Evolutionary conservation across 37 sponge, comb jelly and placozoan species (phyloP).

Genomic region (Halichondria panicea): DNA sequence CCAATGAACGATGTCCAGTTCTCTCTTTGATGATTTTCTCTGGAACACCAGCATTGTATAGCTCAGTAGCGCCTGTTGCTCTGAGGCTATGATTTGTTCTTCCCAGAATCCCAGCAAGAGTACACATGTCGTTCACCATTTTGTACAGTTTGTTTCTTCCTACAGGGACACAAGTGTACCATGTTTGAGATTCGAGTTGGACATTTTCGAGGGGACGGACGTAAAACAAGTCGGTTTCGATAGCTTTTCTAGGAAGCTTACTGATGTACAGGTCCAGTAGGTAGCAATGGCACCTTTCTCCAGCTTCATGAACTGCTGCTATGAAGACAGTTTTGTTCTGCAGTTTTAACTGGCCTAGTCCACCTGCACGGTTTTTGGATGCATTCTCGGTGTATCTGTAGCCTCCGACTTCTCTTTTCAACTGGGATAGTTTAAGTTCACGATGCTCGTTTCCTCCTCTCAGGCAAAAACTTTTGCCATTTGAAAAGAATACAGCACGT

Average conservation of each 20-base stretch:
- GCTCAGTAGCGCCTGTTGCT: slow-evolving; percentile 29
- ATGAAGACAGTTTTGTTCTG: slow-evolving; percentile 38
- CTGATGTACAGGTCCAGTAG: slow-evolving; percentile 27
- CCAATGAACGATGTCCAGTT: slow-evolving; percentile 48
- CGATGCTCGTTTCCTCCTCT: slow-evolving; percentile 41
- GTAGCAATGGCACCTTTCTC: slow-evolving; percentile 8
- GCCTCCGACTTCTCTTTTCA: not conserved
- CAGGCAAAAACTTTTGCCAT: slow-evolving; percentile 50
- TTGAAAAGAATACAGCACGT: slow-evolving; percentile 33
- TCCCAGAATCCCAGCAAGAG: slow-evolving; percentile 4
- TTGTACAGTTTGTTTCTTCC: slow-evolving; percentile 19
- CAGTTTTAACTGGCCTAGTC: slow-evolving; percentile 6
- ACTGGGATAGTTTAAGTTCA: slow-evolving; percentile 14
- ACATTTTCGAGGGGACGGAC: too few species aligned
- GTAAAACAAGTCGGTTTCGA: slow-evolving; percentile 15
- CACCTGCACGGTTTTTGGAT: slow-evolving; percentile 52
- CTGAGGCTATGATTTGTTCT: slow-evolving; percentile 54
- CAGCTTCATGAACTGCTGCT: too few species aligned
- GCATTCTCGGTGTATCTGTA: slow-evolving; percentile 40
- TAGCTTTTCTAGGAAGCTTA: slow-evolving; percentile 14
- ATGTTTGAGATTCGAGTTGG: too few species aligned
- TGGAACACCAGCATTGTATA: slow-evolving; percentile 32
- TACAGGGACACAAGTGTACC: slow-evolving; percentile 31
- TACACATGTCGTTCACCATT: slow-evolving; percentile 40
- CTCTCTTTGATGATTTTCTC: slow-evolving; percentile 33